These are phyloP conservation scores for Muschampia plurimacula DNA, from an alignment of 2,888 invertebrate species.

Conservation along the genomic window DNA sequence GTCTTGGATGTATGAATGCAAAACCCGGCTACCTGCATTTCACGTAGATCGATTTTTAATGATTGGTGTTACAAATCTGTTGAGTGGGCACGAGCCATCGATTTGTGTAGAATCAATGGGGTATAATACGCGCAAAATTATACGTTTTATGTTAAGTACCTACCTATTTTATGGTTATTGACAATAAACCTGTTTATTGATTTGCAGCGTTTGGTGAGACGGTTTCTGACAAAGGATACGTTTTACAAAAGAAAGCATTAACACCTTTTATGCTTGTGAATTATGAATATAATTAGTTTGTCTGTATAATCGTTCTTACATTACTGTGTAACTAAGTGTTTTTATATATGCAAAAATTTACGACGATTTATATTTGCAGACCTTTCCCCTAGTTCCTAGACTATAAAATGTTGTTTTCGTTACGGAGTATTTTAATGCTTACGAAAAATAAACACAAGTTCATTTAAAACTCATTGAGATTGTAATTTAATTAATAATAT, in stretches of 20 bases:
- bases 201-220: background rate
- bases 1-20: conserved; percentile 18
- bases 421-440: too few species aligned
- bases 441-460: too few species aligned
- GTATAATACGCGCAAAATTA: background rate
- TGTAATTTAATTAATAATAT: too few species aligned
- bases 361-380: background rate
- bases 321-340: background rate
- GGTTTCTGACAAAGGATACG: background rate
- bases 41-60: conserved; percentile 25
- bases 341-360: background rate
- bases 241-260: background rate
- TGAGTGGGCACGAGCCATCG: conserved; percentile 32
- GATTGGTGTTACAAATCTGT: conserved; percentile 26
- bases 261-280: background rate
- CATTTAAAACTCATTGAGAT: too few species aligned
- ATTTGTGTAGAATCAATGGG: conserved; percentile 13
- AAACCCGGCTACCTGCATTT: conserved; percentile 27
- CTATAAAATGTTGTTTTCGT: too few species aligned
- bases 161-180: background rate
- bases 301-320: background rate
- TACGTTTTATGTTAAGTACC: background rate
- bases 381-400: too few species aligned
- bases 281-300: background rate
- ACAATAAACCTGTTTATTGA: background rate